Base-by-base conservation (phyloP, 2,888 invertebrate genomes). In the Aproaerema taeniolella region DNA sequence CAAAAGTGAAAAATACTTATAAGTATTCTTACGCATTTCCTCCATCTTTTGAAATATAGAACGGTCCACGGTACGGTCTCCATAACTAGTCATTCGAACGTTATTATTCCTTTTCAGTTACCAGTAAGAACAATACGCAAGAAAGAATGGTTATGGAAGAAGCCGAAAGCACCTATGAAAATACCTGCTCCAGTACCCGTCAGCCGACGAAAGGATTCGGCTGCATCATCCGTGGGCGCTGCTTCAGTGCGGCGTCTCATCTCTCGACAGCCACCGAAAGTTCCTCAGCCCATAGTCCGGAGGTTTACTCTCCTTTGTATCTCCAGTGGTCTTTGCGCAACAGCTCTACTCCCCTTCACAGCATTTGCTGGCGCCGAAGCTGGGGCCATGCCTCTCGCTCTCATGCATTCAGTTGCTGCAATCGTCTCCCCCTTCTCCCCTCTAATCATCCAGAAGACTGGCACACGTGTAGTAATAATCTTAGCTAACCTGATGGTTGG, bases 211-310 rank as follows among this genome's bases (percentile, higher is more conserved):
- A 83, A 91, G 10, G 93, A 93, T 56, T 93, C 93, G 0, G 88
- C 91, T 38, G 90, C 91, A 15, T 92, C 92, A 34, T 92, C 92
- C 0, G 91, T 93, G 17, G 93, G 93, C 1, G 92, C 93, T 0
- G 92, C 92, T 1, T 94, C 94, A 1, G 93, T 94, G 7, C 88
- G 93, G 2, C 88, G 93, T 0, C 82, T 95, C 9, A 89, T 94
- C 38, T 90, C 92, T 0, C 54, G 81, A 25, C 82, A 72, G 20
- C 83, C 86, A 0, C 59, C 81, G 65, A 60, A 87, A 76, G 47
- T 90, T 67, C 87, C 89, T 64, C 58, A 83, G 67, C 58, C 87
- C 50, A 45, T 87, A 55, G 70, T 87, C 66, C 56, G 63, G 73
- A 71, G 77, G 50, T 79, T 91, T 62, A 66, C 89, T 26, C 67